Conservation (phyloP, 2,797 vertebrate species). For the Pseudocheirus occidentalis region DNA sequence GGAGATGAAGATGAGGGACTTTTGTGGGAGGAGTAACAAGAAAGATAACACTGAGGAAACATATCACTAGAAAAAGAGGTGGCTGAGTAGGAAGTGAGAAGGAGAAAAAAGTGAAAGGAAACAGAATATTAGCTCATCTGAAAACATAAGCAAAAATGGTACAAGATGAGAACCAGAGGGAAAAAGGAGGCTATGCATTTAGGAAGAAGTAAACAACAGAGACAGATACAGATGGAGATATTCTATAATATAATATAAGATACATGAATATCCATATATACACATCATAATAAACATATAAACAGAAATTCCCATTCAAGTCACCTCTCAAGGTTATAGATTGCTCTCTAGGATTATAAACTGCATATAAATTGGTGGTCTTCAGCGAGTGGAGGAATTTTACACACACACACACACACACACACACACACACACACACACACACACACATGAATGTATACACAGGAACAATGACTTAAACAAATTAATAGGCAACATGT, state of each 20-base stretch:
- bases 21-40: not conserved
- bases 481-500: not conserved
- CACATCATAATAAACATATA: not conserved
- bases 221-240: not conserved
- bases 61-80: not conserved
- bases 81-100: not conserved
- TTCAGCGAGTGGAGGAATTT: not conserved
- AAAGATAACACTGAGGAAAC: not conserved
- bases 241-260: not conserved
- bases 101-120: not conserved
- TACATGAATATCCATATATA: not conserved
- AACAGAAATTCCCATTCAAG: not conserved
- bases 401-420: not conserved
- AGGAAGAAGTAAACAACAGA: too few relatives aligned
- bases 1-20: not conserved
- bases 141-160: not conserved
- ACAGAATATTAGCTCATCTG: not conserved
- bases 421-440: not conserved
- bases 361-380: not conserved
- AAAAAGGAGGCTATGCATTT: not conserved
- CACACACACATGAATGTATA: not conserved
- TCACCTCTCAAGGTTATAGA: not conserved
- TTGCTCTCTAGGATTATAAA: not conserved
- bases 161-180: not conserved
- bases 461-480: not conserved